Conservation (phyloP, 2,888 invertebrate species). For the Cephus pulcher region DNA sequence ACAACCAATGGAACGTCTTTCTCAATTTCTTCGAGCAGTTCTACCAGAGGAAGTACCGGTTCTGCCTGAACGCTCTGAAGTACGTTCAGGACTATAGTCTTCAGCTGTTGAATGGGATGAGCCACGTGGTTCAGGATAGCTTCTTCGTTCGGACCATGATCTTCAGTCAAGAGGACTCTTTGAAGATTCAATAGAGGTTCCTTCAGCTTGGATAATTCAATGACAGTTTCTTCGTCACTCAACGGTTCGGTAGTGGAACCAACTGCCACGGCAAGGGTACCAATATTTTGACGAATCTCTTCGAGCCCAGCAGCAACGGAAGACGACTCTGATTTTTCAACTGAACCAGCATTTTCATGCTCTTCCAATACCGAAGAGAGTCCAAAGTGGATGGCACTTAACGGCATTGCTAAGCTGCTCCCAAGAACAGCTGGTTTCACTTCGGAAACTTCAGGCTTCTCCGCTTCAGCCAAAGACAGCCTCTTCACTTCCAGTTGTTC, state of each 20-base stretch:
- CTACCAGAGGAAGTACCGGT: constrained; percentile 36
- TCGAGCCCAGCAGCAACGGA: constrained; percentile 41
- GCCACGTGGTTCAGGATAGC: constrained; percentile 46
- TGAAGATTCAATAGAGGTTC: constrained; percentile 49
- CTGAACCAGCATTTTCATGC: constrained; percentile 26
- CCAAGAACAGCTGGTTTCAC: constrained; percentile 13
- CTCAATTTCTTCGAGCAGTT: constrained; percentile 53
- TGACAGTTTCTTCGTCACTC: constrained; percentile 36
- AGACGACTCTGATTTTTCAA: constrained; percentile 10
- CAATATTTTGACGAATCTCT: constrained; percentile 47
- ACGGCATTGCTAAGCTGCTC: constrained; percentile 35
- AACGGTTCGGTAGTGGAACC: constrained; percentile 31
- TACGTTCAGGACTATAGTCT: constrained; percentile 39
- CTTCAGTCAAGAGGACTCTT: constrained; percentile 46
- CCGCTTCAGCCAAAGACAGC: neutral
- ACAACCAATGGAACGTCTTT: constrained; percentile 45
- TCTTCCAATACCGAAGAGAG: constrained; percentile 49
- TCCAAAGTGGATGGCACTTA: constrained; percentile 51
- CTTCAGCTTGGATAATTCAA: constrained; percentile 47
- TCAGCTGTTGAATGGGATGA: constrained; percentile 46
- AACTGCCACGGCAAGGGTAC: constrained; percentile 47
- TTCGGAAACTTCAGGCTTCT: constrained; percentile 13
- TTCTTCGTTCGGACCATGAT: constrained; percentile 43
- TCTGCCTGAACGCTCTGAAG: constrained; percentile 30
- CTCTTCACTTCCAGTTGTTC: constrained; percentile 19